phyloP scores from a whole-genome alignment of 2,888 invertebrate genomes.

The Dusona sp. region DNA sequence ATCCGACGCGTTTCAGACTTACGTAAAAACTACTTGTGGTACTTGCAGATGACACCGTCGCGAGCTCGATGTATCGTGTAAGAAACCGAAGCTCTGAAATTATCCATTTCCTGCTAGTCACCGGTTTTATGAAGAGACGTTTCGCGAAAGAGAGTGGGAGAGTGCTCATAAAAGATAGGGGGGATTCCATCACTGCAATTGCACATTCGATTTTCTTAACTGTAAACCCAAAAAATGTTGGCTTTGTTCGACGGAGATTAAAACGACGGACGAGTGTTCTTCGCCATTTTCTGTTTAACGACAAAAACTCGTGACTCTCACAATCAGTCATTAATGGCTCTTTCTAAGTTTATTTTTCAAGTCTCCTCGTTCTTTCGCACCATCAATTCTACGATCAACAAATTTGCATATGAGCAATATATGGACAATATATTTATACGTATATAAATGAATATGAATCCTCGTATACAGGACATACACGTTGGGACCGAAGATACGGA shows the following conservation, averaged over 20 bases:
- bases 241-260: neutral
- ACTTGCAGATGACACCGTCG: conserved; percentile 75
- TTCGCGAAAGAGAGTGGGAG: conserved; percentile 11
- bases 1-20: conserved; percentile 72
- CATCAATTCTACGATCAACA: conserved; percentile 29
- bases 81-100: conserved; percentile 73
- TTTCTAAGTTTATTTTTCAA: conserved; percentile 29
- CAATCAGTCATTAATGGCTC: conserved; percentile 49
- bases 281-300: neutral
- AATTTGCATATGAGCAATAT: neutral
- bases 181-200: neutral
- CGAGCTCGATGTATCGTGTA: conserved; percentile 65
- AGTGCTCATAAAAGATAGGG: neutral
- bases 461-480: conserved; percentile 17
- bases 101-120: conserved; percentile 77
- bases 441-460: conserved; percentile 3
- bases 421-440: neutral
- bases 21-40: conserved; percentile 76
- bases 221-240: neutral
- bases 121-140: conserved; percentile 21
- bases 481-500: conserved; percentile 53
- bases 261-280: neutral
- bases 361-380: conserved; percentile 54
- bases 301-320: neutral
- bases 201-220: neutral